Percentiles rank a stretch among this genome's conserved stretches.
These are phyloP conservation scores for Theristicus caerulescens DNA, from an alignment of 2,113 vertebrate species.

Conservation along the genomic window DNA sequence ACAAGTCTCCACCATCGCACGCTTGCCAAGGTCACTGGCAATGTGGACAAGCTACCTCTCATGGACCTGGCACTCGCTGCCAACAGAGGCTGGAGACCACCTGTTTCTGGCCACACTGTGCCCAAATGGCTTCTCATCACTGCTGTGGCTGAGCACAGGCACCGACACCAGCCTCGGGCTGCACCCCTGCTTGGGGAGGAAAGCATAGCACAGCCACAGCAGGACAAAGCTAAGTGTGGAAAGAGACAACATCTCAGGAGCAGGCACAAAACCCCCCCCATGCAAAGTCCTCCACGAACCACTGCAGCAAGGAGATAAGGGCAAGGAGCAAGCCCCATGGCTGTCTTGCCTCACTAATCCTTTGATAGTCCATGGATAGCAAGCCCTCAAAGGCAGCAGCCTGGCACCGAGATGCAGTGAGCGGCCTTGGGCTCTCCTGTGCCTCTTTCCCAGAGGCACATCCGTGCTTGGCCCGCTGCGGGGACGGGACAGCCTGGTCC, in stretches of 20 bases:
- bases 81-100: not conserved
- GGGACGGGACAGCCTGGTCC: not conserved
- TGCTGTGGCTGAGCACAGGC: not conserved
- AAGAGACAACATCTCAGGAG: not conserved
- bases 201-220: rapidly evolving
- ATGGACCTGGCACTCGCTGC: not conserved
- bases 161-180: not conserved
- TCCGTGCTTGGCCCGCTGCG: rapidly evolving
- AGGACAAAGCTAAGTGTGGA: not conserved
- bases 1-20: not conserved
- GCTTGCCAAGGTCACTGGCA: not conserved
- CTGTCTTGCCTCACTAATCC: not conserved
- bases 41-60: not conserved
- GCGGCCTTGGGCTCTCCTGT: not conserved
- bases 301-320: not conserved
- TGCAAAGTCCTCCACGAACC: not conserved
- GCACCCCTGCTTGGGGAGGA: not conserved
- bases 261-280: not conserved
- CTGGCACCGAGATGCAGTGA: rapidly evolving
- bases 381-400: not conserved
- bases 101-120: not conserved
- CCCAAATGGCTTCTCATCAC: not conserved
- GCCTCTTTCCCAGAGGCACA: not conserved
- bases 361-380: not conserved
- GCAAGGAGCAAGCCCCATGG: not conserved